These are phyloP conservation scores for Dicyrtomina minuta DNA, from an alignment of 2,888 invertebrate genomes.

Conservation along the genomic window DNA sequence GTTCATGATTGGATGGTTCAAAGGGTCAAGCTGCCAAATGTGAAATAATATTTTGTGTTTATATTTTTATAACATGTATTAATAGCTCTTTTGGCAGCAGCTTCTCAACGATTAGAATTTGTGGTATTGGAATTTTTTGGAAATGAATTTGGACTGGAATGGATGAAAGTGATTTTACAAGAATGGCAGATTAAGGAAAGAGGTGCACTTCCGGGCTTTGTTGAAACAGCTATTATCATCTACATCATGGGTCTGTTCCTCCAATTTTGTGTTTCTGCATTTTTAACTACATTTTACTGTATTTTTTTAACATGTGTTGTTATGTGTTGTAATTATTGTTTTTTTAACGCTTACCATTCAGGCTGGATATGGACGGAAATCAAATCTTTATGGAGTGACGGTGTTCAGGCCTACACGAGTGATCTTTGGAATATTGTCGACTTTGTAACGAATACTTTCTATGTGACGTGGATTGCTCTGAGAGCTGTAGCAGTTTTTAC, in stretches of 20 bases:
- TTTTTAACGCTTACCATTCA: slow-evolving; percentile 53
- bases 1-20: no score
- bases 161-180: slow-evolving; percentile 65
- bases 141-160: slow-evolving; percentile 69
- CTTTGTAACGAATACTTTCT: slow-evolving; percentile 84
- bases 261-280: no score
- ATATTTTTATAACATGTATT: no score
- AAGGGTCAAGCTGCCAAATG: no score
- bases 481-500: slow-evolving; percentile 63
- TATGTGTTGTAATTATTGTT: not conserved
- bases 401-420: slow-evolving; percentile 79
- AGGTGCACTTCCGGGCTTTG: slow-evolving; percentile 79
- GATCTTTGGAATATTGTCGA: slow-evolving; percentile 98
- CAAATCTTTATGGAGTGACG: slow-evolving; percentile 83
- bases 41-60: not conserved
- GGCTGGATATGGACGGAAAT: slow-evolving; percentile 91
- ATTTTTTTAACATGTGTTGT: not conserved
- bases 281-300: not conserved
- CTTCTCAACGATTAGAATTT: slow-evolving; percentile 85
- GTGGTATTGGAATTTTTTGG: slow-evolving; percentile 69
- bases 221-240: slow-evolving; percentile 78
- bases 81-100: slow-evolving; percentile 83
- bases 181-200: slow-evolving; percentile 65
- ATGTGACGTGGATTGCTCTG: slow-evolving; percentile 71
- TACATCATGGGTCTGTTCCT: slow-evolving; percentile 76